Conservation (phyloP, 2,888 invertebrate genomes). For the Norana najaformis region DNA sequence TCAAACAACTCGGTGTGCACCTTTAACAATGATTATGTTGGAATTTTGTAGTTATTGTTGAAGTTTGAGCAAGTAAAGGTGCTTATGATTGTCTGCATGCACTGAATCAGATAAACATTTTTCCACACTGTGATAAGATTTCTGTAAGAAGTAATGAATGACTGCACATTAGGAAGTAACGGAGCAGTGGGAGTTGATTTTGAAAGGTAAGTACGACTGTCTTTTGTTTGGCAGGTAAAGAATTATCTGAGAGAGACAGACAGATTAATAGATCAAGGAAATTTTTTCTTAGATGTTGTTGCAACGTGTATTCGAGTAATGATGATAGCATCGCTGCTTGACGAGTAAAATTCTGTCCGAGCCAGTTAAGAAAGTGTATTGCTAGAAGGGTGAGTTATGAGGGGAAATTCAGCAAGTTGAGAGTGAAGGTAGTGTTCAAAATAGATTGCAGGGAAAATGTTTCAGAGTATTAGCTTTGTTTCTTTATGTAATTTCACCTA, state of each 20-base stretch:
- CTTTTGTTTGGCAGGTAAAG: constrained; percentile 2
- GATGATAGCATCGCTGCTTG: not conserved
- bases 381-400: not conserved
- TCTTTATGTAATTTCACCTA: constrained; percentile 3
- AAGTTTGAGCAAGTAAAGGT: not conserved
- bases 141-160: not conserved
- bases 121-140: not conserved
- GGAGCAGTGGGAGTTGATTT: not conserved
- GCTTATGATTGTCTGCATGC: not conserved
- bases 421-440: not conserved
- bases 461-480: not conserved
- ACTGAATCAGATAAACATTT: not conserved
- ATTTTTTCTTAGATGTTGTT: not conserved
- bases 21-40: not conserved
- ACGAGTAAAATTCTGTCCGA: not conserved
- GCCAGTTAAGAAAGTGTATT: not conserved
- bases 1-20: not conserved
- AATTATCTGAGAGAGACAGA: not conserved
- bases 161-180: not conserved
- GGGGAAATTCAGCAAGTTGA: not conserved
- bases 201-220: not conserved
- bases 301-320: not conserved
- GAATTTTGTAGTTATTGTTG: too few species aligned
- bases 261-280: not conserved
- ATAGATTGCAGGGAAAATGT: constrained; percentile 3